A percentile compares a stretch with the other conserved stretches of the same genome.
Evolutionary conservation across 2,797 vertebrate species (phyloP).

Genomic region (Microctenopoma stevenorrisi): DNA sequence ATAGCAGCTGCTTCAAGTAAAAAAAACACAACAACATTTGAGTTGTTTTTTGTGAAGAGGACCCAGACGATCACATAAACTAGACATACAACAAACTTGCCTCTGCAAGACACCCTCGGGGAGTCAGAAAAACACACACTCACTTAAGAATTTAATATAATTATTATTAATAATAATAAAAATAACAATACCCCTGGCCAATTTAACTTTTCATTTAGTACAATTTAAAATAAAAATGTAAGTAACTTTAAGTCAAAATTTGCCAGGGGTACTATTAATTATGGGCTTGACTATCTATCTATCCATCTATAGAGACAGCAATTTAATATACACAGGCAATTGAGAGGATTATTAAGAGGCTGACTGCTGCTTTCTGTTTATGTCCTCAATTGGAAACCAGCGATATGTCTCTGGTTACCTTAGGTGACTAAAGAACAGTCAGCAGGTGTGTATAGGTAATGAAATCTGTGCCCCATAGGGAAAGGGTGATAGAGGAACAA

Average conservation of each 20-base stretch:
- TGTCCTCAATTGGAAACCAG: conserved; percentile 35
- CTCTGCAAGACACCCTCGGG: neutral
- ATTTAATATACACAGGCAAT: conserved; percentile 9
- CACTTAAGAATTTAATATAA: too few relatives aligned
- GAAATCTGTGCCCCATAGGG: conserved; percentile 44
- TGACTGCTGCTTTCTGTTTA: conserved; percentile 38
- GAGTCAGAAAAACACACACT: too few relatives aligned
- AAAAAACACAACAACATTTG: neutral
- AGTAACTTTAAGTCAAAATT: too few relatives aligned
- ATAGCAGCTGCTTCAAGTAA: neutral
- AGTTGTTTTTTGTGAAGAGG: neutral
- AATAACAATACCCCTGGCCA: too few relatives aligned
- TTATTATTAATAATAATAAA: too few relatives aligned
- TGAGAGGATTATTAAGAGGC: neutral
- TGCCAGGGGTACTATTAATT: too few relatives aligned
- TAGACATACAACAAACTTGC: neutral
- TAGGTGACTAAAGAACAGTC: conserved; percentile 36
- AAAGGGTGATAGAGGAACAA: conserved; percentile 47
- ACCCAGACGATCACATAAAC: neutral
- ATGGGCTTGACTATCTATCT: too few relatives aligned
- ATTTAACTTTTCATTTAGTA: too few relatives aligned
- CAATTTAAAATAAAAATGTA: too few relatives aligned
- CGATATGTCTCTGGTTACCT: conserved; percentile 39
- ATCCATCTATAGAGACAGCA: neutral
- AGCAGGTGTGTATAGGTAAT: conserved; percentile 61